Conservation (phyloP, 53 echinoderm and acorn worm genomes). For the Patiria pectinifera region DNA sequence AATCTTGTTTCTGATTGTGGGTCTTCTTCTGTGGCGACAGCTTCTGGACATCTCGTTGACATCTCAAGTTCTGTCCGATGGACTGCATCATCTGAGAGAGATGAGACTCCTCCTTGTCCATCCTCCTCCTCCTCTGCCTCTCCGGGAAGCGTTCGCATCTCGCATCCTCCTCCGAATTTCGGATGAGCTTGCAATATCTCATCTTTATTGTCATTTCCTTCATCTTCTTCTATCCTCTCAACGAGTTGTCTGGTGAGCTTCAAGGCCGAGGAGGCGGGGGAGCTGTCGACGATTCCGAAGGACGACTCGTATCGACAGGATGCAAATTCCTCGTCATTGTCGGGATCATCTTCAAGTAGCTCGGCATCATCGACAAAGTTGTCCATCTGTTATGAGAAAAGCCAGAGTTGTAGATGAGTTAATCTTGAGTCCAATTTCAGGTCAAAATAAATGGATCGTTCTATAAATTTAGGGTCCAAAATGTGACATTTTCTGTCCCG, state of each 20-base stretch:
- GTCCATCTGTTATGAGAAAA: slow-evolving; percentile 40
- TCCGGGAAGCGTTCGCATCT: slow-evolving; percentile 59
- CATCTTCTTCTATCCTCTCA: background rate
- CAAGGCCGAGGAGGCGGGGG: background rate
- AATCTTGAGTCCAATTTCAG: background rate
- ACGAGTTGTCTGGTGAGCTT: slow-evolving; percentile 36
- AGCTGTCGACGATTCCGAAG: background rate
- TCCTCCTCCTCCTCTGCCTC: slow-evolving; percentile 43
- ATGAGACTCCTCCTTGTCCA: background rate
- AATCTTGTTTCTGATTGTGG: background rate
- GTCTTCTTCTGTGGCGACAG: background rate
- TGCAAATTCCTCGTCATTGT: slow-evolving; percentile 9
- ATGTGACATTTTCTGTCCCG: background rate
- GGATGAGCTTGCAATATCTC: background rate
- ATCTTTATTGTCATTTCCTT: background rate
- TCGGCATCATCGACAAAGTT: slow-evolving; percentile 67
- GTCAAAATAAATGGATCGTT: background rate
- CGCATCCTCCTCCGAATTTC: background rate
- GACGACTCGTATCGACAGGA: slow-evolving; percentile 38
- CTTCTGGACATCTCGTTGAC: slow-evolving; percentile 16
- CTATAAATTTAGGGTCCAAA: background rate
- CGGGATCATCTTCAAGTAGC: background rate
- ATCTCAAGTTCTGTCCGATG: slow-evolving; percentile 43
- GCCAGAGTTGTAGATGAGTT: background rate
- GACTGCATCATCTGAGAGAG: slow-evolving; percentile 20